Evolutionary conservation across 2,797 vertebrate genomes (phyloP).

Genomic region (Spheniscus humboldti): DNA sequence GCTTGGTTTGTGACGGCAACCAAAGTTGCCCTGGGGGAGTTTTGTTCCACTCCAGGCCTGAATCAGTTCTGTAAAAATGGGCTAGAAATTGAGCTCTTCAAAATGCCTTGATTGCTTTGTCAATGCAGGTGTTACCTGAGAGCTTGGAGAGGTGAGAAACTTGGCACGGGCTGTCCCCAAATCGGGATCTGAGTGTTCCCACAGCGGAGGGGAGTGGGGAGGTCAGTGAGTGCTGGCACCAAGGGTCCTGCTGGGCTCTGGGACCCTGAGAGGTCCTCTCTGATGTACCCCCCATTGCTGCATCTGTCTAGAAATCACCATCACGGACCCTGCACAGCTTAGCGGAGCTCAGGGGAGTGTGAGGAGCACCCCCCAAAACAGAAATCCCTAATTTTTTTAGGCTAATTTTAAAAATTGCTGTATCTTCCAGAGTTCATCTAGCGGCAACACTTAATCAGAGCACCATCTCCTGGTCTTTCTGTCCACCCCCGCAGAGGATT

Average conservation of each 20-base stretch:
- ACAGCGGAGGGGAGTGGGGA: accelerated
- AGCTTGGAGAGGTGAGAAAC: background rate
- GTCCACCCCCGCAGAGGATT: background rate
- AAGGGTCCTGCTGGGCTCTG: background rate
- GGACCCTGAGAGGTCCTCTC: background rate
- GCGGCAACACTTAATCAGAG: background rate
- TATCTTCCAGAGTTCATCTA: background rate
- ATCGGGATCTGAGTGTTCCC: accelerated
- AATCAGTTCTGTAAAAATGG: accelerated
- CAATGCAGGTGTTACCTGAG: background rate
- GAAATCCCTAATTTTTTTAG: background rate
- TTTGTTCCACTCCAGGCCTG: background rate
- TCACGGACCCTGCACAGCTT: background rate
- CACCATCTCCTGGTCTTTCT: constrained; percentile 26
- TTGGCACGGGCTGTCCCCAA: background rate
- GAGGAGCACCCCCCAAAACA: background rate
- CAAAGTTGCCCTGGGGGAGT: accelerated
- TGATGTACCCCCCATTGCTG: background rate
- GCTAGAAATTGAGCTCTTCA: background rate
- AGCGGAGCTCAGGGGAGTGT: accelerated
- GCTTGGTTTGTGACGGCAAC: background rate
- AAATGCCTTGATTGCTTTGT: background rate
- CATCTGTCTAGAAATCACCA: background rate
- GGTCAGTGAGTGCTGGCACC: background rate
- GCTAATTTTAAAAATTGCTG: background rate